Evolutionary conservation across 2,888 invertebrate species (phyloP), one percentile per base, ranked within the genome.

Genomic region (Troglohyphantes excavatus): DNA sequence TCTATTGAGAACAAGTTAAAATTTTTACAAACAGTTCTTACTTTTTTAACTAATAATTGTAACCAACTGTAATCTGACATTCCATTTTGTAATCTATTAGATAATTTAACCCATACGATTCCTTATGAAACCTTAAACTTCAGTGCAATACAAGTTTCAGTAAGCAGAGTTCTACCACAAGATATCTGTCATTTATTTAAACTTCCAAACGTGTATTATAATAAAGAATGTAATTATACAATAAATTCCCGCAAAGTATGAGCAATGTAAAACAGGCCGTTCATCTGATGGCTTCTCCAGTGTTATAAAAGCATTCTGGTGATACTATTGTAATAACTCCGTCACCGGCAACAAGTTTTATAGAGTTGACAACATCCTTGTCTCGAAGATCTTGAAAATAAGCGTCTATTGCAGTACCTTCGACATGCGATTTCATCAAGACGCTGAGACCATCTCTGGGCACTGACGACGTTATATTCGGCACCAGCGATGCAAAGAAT

Each of bases 281-380:
- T 2, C 13, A 2, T 2, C 5, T 53, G n/a, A 53, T 53, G 5
- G 39, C 7, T 53, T 13, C 17, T n/a, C 17, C n/a, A 13, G 5
- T 53, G 53, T 1, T 13, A 13, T 17, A 11, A 2, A 39, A 53
- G 17, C 2, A 17, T 17, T 17, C 3, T 17, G 17, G n/a, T 53
- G 53, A 53, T 53, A 17, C 53, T 53, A 53, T 53, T 53, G n/a
- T 13, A 3, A 11, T 39, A 39, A 39, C n/a, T 0, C n/a, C 0
- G 17, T 53, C 13, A 53, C 17, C 53, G 3, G 19, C 85, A 85
- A 43, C 86, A 86, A n/a, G 21, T 70, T 21, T 79, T 78, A 76
- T 86, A 86, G 21, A 70, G 86, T 3, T 33, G 21, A 43, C 86
- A 86, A 63, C 86, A 86, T 19, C 86, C 86, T 63, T 33, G 27